Evolutionary conservation across 2,113 vertebrate genomes (phyloP), one percentile per base, ranked within the genome.

Genomic region (Nycticorax nycticorax): DNA sequence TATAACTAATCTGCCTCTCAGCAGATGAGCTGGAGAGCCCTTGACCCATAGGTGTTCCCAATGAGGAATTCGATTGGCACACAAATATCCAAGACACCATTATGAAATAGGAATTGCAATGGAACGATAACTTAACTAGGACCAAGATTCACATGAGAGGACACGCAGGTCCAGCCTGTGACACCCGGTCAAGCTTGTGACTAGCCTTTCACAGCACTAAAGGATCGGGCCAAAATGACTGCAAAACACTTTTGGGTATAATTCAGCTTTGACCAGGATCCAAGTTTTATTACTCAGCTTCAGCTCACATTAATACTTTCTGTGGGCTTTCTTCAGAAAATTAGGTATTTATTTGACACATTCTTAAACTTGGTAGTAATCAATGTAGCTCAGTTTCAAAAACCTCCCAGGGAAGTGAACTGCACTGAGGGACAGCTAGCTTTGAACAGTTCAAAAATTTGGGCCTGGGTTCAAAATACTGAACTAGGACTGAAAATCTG

Each of bases 31-130:
- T 53, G n/a, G 28, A 71, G 30, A 82, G 18, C 50, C 43, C 60
- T 22, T n/a, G 47, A 75, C 48, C 53, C 2, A 0, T 27, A 45
- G 48, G 23, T 62, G 48, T 67, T 83, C 27, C 47, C 77, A 68
- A 28, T 0, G 1, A 48, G 43, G 39, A 68, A 41, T 53, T 45
- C 1, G 1, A 52, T 33, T 52, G 60, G 35, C n/a, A 71, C 12
- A 19, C 35, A 79, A 35, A 69, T 35, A 35, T 35, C 26, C 27
- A 33, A 17, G 22, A 57, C 35, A 53, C 7, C 10, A 13, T 8
- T 19, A 22, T 20, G 32, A 43, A 15, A 15, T 43, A 43, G 41
- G 41, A 16, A 63, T 67, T 62, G 48, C 82, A 85, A 56, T 12
- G 24, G 13, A 78, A 41, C 9, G 6, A 53, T 26, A 76, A 43